A percentile compares a stretch with the other conserved stretches of the same genome.
These are phyloP conservation scores for Drosophila mercatorum DNA, from an alignment of 2,888 invertebrate species.

Conservation along the genomic window DNA sequence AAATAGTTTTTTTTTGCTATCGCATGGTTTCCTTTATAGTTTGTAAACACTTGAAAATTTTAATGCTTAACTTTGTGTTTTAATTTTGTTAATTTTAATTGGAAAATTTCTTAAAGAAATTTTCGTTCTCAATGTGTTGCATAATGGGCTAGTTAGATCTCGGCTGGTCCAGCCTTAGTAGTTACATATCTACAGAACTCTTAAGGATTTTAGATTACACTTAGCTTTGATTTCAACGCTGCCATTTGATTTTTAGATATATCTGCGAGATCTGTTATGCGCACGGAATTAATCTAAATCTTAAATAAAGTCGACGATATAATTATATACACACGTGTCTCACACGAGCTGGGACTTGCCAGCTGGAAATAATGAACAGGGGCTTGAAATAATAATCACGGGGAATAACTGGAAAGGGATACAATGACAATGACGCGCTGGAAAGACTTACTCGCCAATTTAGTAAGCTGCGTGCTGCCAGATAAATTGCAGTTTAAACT, in stretches of 20 bases:
- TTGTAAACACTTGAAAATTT: conserved; percentile 30
- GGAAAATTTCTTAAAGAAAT: conserved; percentile 59
- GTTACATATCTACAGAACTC: conserved; percentile 53
- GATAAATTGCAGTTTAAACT: too few species aligned
- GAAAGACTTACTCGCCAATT: too few species aligned
- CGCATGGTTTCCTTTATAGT: conserved; percentile 54
- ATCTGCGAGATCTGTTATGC: conserved; percentile 71
- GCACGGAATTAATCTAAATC: conserved; percentile 48
- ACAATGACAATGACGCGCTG: too few species aligned
- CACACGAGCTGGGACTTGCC: conserved; percentile 13
- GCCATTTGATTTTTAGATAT: conserved; percentile 44
- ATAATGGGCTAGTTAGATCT: conserved; percentile 26
- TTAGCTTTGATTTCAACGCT: conserved; percentile 39
- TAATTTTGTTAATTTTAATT: conserved; percentile 14
- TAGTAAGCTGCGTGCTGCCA: too few species aligned
- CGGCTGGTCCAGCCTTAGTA: conserved; percentile 47
- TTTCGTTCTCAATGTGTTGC: conserved; percentile 50
- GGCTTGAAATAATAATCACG: not conserved
- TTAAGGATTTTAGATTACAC: conserved; percentile 33
- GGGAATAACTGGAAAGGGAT: not conserved
- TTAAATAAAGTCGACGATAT: conserved; percentile 18
- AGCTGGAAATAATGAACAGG: not conserved
- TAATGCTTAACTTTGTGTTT: conserved; percentile 15
- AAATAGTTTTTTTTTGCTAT: conserved; percentile 56
- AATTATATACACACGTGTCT: conserved; percentile 50